Evolutionary conservation across 2,888 invertebrate genomes (phyloP).

Genomic region (Opisthograptis luteolata): DNA sequence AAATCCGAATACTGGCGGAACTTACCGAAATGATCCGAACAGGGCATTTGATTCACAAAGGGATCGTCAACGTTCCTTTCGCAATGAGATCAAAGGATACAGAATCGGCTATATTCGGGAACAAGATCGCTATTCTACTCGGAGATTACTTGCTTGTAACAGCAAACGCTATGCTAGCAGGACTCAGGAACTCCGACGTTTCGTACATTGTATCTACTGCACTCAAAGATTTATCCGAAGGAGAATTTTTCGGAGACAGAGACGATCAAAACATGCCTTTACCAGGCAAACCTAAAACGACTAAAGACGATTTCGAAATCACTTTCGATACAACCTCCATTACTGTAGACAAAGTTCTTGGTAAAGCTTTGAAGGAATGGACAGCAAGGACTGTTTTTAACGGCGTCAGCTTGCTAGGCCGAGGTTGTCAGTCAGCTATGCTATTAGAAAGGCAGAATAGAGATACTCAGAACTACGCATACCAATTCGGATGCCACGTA

Average conservation of each 20-base stretch:
- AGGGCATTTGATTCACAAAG: constrained; percentile 92
- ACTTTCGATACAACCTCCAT: constrained; percentile 70
- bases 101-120: constrained; percentile 92
- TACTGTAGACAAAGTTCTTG: constrained; percentile 69
- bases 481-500: constrained; percentile 91
- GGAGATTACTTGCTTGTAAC: constrained; percentile 94
- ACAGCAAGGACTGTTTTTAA: constrained; percentile 88
- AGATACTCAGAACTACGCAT: constrained; percentile 88
- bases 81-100: constrained; percentile 84
- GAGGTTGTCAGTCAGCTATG: constrained; percentile 92
- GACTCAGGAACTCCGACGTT: constrained; percentile 88
- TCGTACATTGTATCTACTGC: constrained; percentile 93
- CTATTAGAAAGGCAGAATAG: constrained; percentile 89
- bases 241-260: constrained; percentile 91
- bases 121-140: constrained; percentile 93
- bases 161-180: constrained; percentile 92
- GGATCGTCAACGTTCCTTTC: constrained; percentile 76
- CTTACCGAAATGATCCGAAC: constrained; percentile 95
- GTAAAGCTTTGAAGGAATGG: constrained; percentile 88
- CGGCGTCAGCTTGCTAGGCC: constrained; percentile 87
- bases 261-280: constrained; percentile 91
- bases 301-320: constrained; percentile 61
- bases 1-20: constrained; percentile 81
- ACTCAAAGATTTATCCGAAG: constrained; percentile 91
- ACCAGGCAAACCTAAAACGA: constrained; percentile 85